Percentiles rank a stretch among this genome's conserved stretches.
phyloP scores from a whole-genome alignment of 2,888 invertebrate genomes.

The Lepidochrysops patricia region DNA sequence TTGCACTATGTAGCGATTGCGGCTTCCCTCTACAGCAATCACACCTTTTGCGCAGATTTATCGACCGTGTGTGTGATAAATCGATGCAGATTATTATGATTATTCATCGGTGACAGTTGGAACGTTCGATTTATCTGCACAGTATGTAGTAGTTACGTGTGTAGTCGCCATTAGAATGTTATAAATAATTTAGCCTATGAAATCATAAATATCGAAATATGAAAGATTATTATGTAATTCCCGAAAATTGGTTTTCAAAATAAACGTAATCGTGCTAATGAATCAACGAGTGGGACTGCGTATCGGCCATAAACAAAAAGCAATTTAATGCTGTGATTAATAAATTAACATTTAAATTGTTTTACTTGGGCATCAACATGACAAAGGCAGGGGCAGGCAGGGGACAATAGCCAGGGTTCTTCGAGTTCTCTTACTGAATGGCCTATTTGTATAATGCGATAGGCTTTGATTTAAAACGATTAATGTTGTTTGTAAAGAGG shows the following conservation, averaged over 20 bases:
- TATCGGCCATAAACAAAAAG: constrained; percentile 32
- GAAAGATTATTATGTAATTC: background rate
- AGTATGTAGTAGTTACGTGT: no score
- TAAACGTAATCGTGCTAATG: background rate
- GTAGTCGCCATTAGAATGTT: no score
- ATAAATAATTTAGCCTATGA: no score
- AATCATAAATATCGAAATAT: no score
- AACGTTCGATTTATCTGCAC: no score
- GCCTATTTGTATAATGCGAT: constrained; percentile 1
- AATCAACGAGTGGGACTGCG: background rate
- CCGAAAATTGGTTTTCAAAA: background rate
- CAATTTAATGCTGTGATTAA: constrained; percentile 42
- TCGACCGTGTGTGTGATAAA: no score
- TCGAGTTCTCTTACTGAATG: constrained; percentile 19
- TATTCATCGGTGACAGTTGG: no score
- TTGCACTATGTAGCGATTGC: no score
- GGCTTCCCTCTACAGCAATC: no score
- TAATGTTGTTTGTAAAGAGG: background rate
- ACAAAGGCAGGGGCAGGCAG: constrained; percentile 41
- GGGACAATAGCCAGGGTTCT: constrained; percentile 28
- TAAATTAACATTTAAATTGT: constrained; percentile 68
- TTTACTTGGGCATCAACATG: constrained; percentile 56
- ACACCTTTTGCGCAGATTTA: no score
- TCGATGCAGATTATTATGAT: no score
- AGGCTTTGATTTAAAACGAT: background rate